Percentiles rank a stretch among this genome's conserved stretches.
phyloP scores from a whole-genome alignment of 2,113 vertebrate genomes.

The Acrocephalus arundinaceus region DNA sequence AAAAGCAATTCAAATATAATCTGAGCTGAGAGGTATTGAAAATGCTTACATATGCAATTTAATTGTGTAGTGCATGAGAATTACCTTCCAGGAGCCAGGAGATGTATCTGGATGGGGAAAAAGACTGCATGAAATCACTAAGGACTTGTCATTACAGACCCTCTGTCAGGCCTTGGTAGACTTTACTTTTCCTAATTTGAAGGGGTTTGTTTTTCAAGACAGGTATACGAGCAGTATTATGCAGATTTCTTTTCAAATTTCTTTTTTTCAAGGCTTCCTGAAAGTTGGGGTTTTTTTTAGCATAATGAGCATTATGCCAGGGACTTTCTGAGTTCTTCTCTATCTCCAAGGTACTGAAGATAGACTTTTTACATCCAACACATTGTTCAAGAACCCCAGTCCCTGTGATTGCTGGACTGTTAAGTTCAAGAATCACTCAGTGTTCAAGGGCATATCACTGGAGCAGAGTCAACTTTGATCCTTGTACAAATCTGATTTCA shows the following conservation, averaged over 20 bases:
- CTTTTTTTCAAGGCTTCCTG: not conserved
- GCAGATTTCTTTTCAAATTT: not conserved
- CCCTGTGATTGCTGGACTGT: not conserved
- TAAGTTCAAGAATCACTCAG: not conserved
- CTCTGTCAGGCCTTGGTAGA: not conserved
- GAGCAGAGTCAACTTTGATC: not conserved
- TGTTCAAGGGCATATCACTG: not conserved
- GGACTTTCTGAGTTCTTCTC: not conserved
- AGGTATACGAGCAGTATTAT: not conserved
- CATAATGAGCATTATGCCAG: not conserved
- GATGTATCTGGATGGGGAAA: not conserved
- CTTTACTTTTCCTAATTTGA: not conserved
- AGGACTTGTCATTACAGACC: not conserved
- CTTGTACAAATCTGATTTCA: not conserved
- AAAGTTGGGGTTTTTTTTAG: not conserved
- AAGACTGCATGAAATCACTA: not conserved
- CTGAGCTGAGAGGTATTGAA: not conserved
- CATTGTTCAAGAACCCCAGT: not conserved
- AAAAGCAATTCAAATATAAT: not conserved
- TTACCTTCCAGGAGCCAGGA: not conserved
- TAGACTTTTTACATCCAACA: not conserved
- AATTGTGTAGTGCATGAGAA: not conserved
- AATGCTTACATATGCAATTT: not conserved
- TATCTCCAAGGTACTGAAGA: not conserved
- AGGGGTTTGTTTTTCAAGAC: not conserved